Evolutionary conservation across 2,113 vertebrate species (phyloP).

Genomic region (Cepphus grylle): DNA sequence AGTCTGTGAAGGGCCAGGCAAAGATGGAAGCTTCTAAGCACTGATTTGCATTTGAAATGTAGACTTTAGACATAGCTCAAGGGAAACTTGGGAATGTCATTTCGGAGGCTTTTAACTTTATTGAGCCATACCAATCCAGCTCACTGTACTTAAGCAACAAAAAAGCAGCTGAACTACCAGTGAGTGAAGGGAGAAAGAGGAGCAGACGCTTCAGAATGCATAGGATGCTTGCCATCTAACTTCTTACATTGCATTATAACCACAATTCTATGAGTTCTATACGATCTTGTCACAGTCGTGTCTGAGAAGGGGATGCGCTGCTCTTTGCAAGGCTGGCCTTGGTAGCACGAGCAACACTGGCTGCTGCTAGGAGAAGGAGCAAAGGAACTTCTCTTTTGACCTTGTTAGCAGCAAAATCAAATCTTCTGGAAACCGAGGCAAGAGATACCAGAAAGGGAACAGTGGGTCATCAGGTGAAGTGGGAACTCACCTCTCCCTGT

Average conservation of each 20-base stretch:
- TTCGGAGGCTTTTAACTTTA: not conserved
- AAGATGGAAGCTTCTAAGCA: not conserved
- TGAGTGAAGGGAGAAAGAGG: not conserved
- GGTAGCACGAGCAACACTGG: not conserved
- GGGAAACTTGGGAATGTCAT: not conserved
- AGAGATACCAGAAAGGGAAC: not conserved
- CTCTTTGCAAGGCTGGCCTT: not conserved
- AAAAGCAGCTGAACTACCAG: not conserved
- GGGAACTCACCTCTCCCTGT: not conserved
- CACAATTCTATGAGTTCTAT: not conserved
- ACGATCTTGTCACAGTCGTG: not conserved
- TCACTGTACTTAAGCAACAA: not conserved
- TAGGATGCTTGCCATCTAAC: not conserved
- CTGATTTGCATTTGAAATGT: conserved; percentile 3
- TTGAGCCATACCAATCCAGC: not conserved
- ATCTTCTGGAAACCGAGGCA: not conserved
- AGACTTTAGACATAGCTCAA: not conserved
- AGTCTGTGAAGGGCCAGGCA: not conserved
- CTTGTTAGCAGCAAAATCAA: not conserved
- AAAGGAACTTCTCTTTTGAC: not conserved
- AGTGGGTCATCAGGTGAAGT: not conserved
- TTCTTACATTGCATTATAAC: not conserved
- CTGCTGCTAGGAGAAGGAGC: not conserved
- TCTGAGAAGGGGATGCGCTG: not conserved
- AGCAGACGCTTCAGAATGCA: not conserved